Evolutionary conservation across 2,113 vertebrate genomes (phyloP).

Genomic region (Reinhardtius hippoglossoides): DNA sequence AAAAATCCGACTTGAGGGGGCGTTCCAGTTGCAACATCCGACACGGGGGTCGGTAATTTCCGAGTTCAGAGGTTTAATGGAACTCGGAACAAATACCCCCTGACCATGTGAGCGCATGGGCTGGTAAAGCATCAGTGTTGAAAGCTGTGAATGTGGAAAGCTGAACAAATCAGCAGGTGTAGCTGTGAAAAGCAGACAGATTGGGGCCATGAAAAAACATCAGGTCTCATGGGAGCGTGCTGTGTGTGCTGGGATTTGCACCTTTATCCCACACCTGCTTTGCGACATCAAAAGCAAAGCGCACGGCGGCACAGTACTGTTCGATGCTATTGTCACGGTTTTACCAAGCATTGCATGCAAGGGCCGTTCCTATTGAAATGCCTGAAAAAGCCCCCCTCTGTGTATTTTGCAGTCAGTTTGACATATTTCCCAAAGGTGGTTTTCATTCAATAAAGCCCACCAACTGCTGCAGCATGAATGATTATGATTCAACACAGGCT

Average conservation of each 20-base stretch:
- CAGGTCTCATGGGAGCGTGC: neutral
- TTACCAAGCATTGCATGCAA: neutral
- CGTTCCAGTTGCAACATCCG: no score
- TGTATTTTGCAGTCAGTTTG: neutral
- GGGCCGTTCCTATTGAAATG: neutral
- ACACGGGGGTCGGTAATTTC: no score
- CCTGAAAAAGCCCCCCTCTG: neutral
- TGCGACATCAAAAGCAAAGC: constrained; percentile 4
- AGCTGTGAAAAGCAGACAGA: neutral
- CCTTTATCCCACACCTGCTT: neutral
- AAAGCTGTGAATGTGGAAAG: neutral
- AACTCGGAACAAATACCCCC: no score
- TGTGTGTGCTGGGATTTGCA: constrained; percentile 2
- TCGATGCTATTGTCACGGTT: no score
- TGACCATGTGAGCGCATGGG: no score
- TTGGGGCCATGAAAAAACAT: neutral
- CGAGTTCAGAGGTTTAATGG: no score
- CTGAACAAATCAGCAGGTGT: neutral
- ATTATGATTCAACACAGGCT: constrained; percentile 2
- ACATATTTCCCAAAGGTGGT: constrained; percentile 19
- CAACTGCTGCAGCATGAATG: neutral
- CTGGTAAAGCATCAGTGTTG: no score
- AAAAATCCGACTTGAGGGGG: no score
- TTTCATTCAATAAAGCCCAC: constrained; percentile 7
- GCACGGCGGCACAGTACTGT: no score